These are phyloP conservation scores for Bubo bubo DNA, from an alignment of 2,113 vertebrate genomes.

Conservation along the genomic window DNA sequence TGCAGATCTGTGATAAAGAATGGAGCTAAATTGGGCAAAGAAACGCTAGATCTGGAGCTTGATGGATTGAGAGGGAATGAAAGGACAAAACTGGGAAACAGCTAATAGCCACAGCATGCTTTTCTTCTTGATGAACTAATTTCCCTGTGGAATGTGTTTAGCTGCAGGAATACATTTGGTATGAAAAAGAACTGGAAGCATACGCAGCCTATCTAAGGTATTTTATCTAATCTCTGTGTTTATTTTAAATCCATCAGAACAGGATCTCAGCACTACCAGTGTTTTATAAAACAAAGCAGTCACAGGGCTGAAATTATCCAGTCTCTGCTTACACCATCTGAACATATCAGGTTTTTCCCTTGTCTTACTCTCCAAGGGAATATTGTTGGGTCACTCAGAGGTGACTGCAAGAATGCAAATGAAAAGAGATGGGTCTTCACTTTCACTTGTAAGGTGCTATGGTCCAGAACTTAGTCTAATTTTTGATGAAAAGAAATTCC, in stretches of 20 bases:
- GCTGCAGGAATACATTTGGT: constrained; percentile 10
- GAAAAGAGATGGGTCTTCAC: neutral
- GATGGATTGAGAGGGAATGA: neutral
- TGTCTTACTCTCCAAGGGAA: neutral
- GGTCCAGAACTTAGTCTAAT: neutral
- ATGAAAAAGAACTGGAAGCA: constrained; percentile 42
- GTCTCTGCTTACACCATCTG: neutral
- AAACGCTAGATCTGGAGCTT: neutral
- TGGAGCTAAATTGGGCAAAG: neutral
- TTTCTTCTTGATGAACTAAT: neutral
- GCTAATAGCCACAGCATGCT: neutral
- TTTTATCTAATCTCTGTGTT: constrained; percentile 16
- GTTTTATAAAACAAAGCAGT: neutral
- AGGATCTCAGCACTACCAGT: neutral
- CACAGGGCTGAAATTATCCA: neutral
- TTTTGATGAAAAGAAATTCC: neutral
- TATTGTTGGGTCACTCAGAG: neutral
- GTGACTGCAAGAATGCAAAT: neutral
- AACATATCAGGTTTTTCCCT: neutral
- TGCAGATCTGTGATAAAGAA: neutral
- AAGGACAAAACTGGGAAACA: neutral
- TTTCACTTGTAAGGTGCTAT: neutral
- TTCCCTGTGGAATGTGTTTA: constrained; percentile 16
- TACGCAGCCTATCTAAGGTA: constrained; percentile 11
- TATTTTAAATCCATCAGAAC: constrained; percentile 19